phyloP scores from a whole-genome alignment of 2,797 vertebrate species.

The Centropyge bicolor region DNA sequence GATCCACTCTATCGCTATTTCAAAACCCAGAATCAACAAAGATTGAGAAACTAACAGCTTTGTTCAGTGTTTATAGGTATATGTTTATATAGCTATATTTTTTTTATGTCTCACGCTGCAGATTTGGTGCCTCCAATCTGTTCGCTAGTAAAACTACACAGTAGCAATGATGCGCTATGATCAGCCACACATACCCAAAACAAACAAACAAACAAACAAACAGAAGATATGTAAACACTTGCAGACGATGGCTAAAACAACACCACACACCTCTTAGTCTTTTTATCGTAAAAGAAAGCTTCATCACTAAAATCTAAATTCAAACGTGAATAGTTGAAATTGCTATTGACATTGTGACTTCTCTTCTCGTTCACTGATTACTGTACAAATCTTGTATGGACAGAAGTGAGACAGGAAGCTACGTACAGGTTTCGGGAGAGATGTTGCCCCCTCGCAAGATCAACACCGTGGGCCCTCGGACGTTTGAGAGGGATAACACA shows the following conservation, averaged over 20 bases:
- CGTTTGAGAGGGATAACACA: constrained; percentile 48
- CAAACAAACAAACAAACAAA: constrained; percentile 43
- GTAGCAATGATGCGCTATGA: constrained; percentile 76
- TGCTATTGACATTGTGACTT: constrained; percentile 74
- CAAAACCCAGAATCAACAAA: constrained; percentile 77
- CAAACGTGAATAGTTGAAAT: constrained; percentile 75
- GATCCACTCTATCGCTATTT: constrained; percentile 73
- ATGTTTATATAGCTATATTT: constrained; percentile 75
- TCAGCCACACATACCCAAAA: constrained; percentile 71
- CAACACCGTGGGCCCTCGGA: constrained; percentile 39
- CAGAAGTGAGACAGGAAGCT: constrained; percentile 72
- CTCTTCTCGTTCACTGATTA: constrained; percentile 70
- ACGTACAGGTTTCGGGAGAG: constrained; percentile 63
- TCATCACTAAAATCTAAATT: constrained; percentile 77
- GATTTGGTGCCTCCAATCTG: constrained; percentile 77
- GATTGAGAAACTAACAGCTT: constrained; percentile 78
- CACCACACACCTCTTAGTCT: constrained; percentile 68
- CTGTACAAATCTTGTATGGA: constrained; percentile 71
- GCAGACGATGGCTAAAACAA: constrained; percentile 82
- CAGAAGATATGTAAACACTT: constrained; percentile 72
- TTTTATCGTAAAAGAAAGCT: constrained; percentile 64
- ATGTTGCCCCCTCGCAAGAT: constrained; percentile 56
- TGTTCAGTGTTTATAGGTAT: constrained; percentile 71
- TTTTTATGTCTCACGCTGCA: constrained; percentile 73
- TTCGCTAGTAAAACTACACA: constrained; percentile 76